A percentile compares a stretch with the other conserved stretches of the same genome.
These are phyloP conservation scores for Cartodere bifasciata DNA, from an alignment of 2,888 invertebrate species.

Conservation along the genomic window DNA sequence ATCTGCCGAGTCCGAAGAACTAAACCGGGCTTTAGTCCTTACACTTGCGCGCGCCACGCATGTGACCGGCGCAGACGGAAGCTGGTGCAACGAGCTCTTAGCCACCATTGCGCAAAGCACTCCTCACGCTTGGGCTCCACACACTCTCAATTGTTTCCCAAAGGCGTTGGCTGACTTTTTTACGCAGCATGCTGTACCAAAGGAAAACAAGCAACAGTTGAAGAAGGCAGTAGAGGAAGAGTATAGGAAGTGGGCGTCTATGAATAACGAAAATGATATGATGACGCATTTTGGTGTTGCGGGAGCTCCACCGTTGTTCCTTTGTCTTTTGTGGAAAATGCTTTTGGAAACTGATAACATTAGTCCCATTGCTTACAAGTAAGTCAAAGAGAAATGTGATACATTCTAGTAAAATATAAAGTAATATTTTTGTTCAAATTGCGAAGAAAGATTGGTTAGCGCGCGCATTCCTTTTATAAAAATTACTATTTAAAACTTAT, in stretches of 20 bases:
- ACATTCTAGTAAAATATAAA: too few relatives aligned
- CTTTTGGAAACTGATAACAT: conserved; percentile 88
- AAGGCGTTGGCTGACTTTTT: conserved; percentile 82
- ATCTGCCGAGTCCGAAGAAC: conserved; percentile 88
- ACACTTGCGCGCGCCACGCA: conserved; percentile 90
- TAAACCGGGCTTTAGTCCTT: conserved; percentile 85
- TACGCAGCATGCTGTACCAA: conserved; percentile 66
- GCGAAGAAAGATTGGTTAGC: too few relatives aligned
- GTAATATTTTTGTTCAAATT: too few relatives aligned
- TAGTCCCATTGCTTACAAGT: conserved; percentile 92
- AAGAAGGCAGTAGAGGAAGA: conserved; percentile 92
- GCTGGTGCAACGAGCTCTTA: conserved; percentile 84
- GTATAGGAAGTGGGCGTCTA: conserved; percentile 90
- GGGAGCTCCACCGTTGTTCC: conserved; percentile 81
- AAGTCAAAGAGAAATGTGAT: conserved; percentile 21
- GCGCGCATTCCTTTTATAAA: too few relatives aligned
- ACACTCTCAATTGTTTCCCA: conserved; percentile 86
- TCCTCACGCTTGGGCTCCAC: conserved; percentile 90
- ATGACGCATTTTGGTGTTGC: conserved; percentile 91
- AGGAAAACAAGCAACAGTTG: conserved; percentile 81
- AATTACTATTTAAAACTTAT: too few relatives aligned
- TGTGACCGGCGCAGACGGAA: conserved; percentile 74
- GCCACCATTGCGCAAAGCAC: conserved; percentile 87
- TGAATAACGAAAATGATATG: conserved; percentile 94
- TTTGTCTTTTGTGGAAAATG: conserved; percentile 92